Percentiles rank a stretch among this genome's conserved stretches.
Evolutionary conservation across 2,797 vertebrate genomes (phyloP).

Genomic region (Monodelphis domestica): DNA sequence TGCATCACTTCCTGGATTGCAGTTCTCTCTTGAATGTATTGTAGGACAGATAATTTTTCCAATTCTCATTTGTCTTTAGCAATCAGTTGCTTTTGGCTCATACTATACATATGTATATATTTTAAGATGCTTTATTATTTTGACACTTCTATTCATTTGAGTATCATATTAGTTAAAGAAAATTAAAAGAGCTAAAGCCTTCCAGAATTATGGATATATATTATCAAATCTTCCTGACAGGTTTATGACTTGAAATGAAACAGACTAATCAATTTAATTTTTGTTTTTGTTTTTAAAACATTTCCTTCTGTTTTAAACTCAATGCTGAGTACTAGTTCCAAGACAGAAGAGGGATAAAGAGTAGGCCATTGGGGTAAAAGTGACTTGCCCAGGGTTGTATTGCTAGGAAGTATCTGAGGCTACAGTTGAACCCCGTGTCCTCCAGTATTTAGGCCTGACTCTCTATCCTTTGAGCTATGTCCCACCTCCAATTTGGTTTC

Average conservation of each 20-base stretch:
- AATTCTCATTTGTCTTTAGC: conserved; percentile 13
- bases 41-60: background rate
- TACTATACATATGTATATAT: background rate
- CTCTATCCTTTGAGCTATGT: too few relatives aligned
- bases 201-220: background rate
- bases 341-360: too few relatives aligned
- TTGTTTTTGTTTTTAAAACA: too few relatives aligned
- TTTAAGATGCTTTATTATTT: conserved; percentile 44
- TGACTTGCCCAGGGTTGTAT: too few relatives aligned
- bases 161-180: background rate
- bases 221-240: background rate
- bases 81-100: conserved; percentile 34
- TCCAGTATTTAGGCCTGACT: too few relatives aligned
- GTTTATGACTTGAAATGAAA: conserved; percentile 36
- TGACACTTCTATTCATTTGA: background rate
- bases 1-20: too few relatives aligned
- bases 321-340: too few relatives aligned
- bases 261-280: conserved; percentile 13
- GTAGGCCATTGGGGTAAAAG: too few relatives aligned
- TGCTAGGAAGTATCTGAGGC: too few relatives aligned
- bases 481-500: conserved; percentile 3
- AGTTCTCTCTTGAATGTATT: conserved; percentile 28
- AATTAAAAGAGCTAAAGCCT: conserved; percentile 21
- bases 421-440: too few relatives aligned
- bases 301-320: too few relatives aligned